These are phyloP conservation scores for Sylvietta virens DNA, from an alignment of 2,113 vertebrate genomes.

Conservation along the genomic window DNA sequence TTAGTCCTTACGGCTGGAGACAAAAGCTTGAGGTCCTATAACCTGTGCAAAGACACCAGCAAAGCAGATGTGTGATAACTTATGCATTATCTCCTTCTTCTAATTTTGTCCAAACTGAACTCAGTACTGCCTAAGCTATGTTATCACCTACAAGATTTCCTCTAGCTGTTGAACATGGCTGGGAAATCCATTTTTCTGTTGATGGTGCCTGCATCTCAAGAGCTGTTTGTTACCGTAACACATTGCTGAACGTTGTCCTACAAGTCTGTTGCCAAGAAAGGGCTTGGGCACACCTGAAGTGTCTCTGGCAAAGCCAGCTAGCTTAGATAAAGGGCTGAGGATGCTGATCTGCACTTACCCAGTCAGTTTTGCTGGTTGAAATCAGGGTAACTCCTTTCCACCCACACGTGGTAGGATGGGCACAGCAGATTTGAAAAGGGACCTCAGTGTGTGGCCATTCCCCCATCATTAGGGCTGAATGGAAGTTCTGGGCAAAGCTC, in stretches of 20 bases:
- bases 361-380: neutral
- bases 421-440: neutral
- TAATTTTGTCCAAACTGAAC: neutral
- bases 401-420: accelerated
- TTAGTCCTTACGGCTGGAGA: neutral
- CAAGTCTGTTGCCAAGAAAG: neutral
- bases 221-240: neutral
- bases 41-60: neutral
- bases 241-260: accelerated
- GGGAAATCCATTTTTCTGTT: neutral
- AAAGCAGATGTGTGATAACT: neutral
- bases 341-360: neutral
- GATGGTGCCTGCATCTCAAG: neutral
- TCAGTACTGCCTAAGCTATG: neutral
- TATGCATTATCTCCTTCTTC: neutral
- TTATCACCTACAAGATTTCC: neutral
- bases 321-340: neutral
- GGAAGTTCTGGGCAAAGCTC: neutral
- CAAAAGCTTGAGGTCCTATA: neutral
- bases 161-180: neutral
- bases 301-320: neutral
- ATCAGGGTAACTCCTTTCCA: neutral
- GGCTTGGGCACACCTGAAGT: neutral
- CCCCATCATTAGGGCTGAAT: neutral
- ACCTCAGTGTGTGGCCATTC: neutral